Evolutionary conservation across 2,888 invertebrate genomes (phyloP).

Genomic region (Agrochola lota): DNA sequence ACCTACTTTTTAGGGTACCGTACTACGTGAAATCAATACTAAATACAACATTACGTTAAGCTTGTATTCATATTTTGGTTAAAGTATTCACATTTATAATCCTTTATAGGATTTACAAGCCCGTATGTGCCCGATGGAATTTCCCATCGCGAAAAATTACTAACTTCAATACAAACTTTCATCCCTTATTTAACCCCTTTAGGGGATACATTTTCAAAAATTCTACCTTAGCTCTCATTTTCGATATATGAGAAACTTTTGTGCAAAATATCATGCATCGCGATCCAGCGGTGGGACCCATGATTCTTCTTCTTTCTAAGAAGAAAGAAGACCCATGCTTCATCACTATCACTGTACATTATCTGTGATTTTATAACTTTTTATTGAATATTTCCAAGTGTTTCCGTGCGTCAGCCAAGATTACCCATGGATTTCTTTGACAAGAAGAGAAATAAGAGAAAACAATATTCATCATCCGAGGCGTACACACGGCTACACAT

Average conservation of each 20-base stretch:
- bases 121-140: background rate
- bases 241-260: background rate
- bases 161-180: background rate
- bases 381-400: background rate
- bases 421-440: background rate
- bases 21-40: constrained; percentile 15
- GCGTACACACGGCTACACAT: no score
- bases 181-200: background rate
- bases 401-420: no score
- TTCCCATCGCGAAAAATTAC: background rate
- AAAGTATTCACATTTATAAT: background rate
- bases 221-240: background rate
- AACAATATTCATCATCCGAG: no score
- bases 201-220: background rate
- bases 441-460: background rate
- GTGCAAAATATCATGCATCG: background rate
- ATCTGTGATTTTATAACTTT: background rate
- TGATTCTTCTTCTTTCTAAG: no score
- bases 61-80: background rate
- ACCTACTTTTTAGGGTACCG: constrained; percentile 51
- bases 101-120: background rate
- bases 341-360: background rate
- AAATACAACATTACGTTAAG: constrained; percentile 5
- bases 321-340: no score
- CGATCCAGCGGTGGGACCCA: no score